Conservation (phyloP, 2,797 vertebrate species). For the Dromococcyx pavoninus region DNA sequence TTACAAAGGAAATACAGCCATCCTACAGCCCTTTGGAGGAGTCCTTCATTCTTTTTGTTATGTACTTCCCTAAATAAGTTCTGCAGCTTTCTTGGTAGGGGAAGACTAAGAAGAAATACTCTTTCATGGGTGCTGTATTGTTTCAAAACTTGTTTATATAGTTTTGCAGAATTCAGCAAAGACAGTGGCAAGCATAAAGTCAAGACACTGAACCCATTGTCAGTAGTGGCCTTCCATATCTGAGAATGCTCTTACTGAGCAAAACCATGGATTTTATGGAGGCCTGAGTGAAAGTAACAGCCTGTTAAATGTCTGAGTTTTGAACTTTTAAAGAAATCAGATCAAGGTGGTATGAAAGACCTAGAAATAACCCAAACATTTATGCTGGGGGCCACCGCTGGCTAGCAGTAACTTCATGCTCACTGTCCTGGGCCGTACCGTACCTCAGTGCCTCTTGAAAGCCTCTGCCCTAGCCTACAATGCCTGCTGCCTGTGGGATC, state of each 20-base stretch:
- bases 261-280: neutral
- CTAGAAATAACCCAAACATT: neutral
- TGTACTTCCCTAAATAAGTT: neutral
- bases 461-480: neutral
- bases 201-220: accelerated
- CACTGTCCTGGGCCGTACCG: neutral
- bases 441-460: neutral
- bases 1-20: neutral
- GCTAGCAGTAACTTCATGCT: neutral
- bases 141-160: neutral
- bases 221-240: neutral
- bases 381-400: neutral
- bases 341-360: neutral
- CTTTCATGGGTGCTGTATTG: neutral
- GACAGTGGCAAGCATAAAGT: neutral
- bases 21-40: neutral
- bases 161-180: neutral
- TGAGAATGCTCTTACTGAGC: neutral
- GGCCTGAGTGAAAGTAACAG: neutral
- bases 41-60: neutral
- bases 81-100: neutral
- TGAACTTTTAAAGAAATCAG: neutral
- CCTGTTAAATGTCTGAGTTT: neutral
- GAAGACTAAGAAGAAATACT: neutral
- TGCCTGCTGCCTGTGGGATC: neutral